Conservation (phyloP, 2,113 vertebrate species). For the Dolichallabes microphthalmus region DNA sequence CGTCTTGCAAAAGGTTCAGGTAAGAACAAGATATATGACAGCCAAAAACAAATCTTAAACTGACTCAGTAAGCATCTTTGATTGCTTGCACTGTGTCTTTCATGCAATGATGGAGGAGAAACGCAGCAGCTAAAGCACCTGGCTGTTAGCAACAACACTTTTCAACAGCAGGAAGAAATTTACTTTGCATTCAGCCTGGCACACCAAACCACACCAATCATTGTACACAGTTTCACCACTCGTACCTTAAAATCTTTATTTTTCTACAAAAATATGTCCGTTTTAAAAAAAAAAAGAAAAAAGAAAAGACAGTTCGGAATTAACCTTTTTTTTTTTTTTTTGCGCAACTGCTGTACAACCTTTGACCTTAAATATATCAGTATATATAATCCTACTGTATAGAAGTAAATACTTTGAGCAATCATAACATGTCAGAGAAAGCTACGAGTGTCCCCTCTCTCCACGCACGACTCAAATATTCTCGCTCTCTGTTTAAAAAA, state of each 20-base stretch:
- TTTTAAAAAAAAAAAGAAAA: constrained; percentile 68
- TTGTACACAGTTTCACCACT: background rate
- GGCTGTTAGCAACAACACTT: constrained; percentile 3
- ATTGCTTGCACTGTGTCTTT: constrained; percentile 18
- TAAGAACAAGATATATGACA: background rate
- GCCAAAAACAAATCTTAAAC: constrained; percentile 10
- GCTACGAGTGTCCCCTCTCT: constrained; percentile 50
- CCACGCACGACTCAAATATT: constrained; percentile 36
- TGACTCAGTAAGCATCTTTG: constrained; percentile 10
- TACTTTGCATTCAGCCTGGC: background rate
- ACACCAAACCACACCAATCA: constrained; percentile 10
- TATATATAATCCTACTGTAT: constrained; percentile 58
- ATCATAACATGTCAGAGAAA: constrained; percentile 56
- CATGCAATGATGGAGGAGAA: background rate
- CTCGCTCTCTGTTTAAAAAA: constrained; percentile 21
- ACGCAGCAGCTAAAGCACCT: constrained; percentile 14
- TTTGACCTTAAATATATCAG: constrained; percentile 69
- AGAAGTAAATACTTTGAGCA: constrained; percentile 69
- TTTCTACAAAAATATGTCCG: constrained; percentile 79
- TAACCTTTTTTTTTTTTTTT: constrained; percentile 60
- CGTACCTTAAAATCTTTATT: constrained; percentile 52
- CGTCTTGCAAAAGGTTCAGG: background rate
- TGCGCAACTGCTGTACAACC: constrained; percentile 60
- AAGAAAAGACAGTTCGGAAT: constrained; percentile 74
- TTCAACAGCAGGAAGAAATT: background rate